Evolutionary conservation across 1,140 invertebrate genomes (phyloP).

Genomic region (Olivierus martensii): DNA sequence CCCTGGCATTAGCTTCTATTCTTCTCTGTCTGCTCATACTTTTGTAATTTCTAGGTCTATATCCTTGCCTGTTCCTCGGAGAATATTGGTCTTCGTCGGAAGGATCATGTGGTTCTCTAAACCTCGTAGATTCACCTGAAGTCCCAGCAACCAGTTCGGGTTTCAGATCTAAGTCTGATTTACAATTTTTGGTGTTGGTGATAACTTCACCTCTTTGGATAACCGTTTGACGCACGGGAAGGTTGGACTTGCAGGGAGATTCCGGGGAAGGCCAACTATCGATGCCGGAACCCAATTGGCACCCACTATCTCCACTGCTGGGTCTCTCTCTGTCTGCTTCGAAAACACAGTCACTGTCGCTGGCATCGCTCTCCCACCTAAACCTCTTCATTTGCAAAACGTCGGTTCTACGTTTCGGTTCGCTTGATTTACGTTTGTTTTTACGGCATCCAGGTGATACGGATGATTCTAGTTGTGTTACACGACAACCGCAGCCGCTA

Average conservation of each 20-base stretch:
- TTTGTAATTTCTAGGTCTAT: slow-evolving; percentile 69
- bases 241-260: neutral
- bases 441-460: neutral
- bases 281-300: neutral
- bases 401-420: slow-evolving; percentile 13
- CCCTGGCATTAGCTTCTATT: slow-evolving; percentile 85
- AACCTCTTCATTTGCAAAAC: slow-evolving; percentile 14
- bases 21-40: slow-evolving; percentile 83
- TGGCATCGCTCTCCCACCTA: slow-evolving; percentile 9
- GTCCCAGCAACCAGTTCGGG: no score
- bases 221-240: neutral
- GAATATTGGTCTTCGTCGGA: neutral
- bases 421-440: slow-evolving; percentile 14
- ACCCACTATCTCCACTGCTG: slow-evolving; percentile 15
- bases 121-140: neutral
- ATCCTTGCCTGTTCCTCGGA: neutral
- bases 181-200: neutral
- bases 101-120: neutral
- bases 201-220: no score
- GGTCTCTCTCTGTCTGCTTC: slow-evolving; percentile 9
- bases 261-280: neutral
- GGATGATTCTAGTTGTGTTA: neutral
- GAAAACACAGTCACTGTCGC: slow-evolving; percentile 3
- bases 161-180: no score
- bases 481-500: no score